Conservation (phyloP, 2,888 invertebrate genomes). For the Buathra laborator region DNA sequence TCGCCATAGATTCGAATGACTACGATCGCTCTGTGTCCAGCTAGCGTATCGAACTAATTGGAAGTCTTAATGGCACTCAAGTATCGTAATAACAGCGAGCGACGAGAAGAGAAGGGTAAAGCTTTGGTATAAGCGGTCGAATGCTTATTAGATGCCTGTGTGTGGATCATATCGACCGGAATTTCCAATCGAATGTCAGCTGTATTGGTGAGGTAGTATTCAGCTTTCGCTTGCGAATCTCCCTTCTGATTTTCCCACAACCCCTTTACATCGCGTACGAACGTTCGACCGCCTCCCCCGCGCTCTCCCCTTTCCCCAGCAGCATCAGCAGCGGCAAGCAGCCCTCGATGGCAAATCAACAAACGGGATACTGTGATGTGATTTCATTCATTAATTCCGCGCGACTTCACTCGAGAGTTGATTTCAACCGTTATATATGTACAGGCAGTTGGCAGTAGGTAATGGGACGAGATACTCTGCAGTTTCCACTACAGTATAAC, state of each 20-base stretch:
- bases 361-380: conserved; percentile 79
- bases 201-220: conserved; percentile 56
- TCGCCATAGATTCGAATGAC: conserved; percentile 19
- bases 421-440: conserved; percentile 68
- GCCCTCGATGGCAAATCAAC: conserved; percentile 78
- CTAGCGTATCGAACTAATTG: conserved; percentile 76
- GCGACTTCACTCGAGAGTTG: conserved; percentile 76
- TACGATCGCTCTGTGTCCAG: conserved; percentile 33
- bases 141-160: conserved; percentile 53
- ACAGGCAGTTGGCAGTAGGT: conserved; percentile 15
- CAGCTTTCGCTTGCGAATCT: conserved; percentile 58
- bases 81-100: conserved; percentile 75
- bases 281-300: conserved; percentile 45
- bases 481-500: not conserved
- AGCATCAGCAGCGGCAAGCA: conserved; percentile 39
- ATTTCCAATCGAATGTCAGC: conserved; percentile 75
- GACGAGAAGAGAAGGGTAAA: conserved; percentile 22
- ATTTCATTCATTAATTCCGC: conserved; percentile 82
- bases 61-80: conserved; percentile 82
- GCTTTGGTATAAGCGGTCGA: conserved; percentile 47
- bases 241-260: conserved; percentile 56
- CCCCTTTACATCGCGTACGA: conserved; percentile 52
- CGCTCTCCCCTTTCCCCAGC: not conserved
- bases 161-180: conserved; percentile 77
- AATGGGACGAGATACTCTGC: conserved; percentile 8